A percentile compares a stretch with the other conserved stretches of the same genome.
These are phyloP conservation scores for Papilio helenus DNA, from an alignment of 1,140 invertebrate species.

Conservation along the genomic window DNA sequence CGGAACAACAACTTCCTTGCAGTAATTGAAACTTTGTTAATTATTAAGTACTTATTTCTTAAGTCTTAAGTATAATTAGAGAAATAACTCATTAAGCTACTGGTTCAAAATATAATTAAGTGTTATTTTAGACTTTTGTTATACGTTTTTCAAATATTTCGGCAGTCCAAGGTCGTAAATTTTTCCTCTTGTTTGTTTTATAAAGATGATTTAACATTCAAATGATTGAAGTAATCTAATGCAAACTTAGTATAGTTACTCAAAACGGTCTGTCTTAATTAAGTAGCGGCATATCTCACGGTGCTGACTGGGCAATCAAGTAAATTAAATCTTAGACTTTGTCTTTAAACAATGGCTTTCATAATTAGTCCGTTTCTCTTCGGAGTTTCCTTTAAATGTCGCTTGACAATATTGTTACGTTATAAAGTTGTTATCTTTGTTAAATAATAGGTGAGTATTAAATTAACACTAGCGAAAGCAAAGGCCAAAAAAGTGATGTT, in stretches of 20 bases:
- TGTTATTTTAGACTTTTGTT: not conserved
- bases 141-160: too few species aligned
- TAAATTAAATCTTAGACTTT: slow-evolving; percentile 16
- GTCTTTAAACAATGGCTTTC: slow-evolving; percentile 22
- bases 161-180: too few species aligned
- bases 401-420: not conserved
- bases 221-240: not conserved
- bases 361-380: slow-evolving; percentile 15
- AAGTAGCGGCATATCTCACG: not conserved
- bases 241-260: not conserved
- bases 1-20: not conserved
- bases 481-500: too few species aligned
- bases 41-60: not conserved
- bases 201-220: not conserved
- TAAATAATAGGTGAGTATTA: not conserved
- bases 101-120: not conserved
- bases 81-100: not conserved
- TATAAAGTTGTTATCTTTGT: not conserved
- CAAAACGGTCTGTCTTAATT: not conserved
- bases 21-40: not conserved
- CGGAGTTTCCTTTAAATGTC: not conserved
- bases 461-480: too few species aligned
- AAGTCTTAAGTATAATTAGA: not conserved
- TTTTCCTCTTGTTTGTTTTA: not conserved
- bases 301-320: slow-evolving; percentile 13